These are phyloP conservation scores for Micropoecilia bifurca DNA, from an alignment of 2,797 vertebrate genomes.

Conservation along the genomic window DNA sequence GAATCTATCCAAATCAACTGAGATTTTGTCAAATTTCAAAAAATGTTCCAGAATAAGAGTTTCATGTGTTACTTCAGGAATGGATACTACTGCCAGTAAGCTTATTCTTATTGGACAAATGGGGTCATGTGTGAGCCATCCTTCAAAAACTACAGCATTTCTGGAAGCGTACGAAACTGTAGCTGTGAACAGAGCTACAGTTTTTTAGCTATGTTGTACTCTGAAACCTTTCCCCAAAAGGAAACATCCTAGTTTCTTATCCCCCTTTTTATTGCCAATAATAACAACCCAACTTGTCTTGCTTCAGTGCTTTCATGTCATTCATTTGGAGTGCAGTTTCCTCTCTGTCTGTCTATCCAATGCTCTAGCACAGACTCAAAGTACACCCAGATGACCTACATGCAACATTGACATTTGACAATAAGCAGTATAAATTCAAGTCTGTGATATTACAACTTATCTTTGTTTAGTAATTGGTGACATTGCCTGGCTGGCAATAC, in stretches of 20 bases:
- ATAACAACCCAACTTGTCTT: conserved; percentile 57
- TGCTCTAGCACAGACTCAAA: conserved; percentile 46
- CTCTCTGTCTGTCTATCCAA: conserved; percentile 64
- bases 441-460: conserved; percentile 72
- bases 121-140: neutral
- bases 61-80: neutral
- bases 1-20: neutral
- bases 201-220: conserved; percentile 22
- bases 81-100: neutral
- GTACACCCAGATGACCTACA: conserved; percentile 70
- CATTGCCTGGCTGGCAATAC: conserved; percentile 66
- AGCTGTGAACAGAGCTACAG: neutral
- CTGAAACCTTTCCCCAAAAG: conserved; percentile 48
- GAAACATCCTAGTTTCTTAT: conserved; percentile 50
- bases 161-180: neutral
- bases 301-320: conserved; percentile 45
- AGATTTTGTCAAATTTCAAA: neutral
- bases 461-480: conserved; percentile 79
- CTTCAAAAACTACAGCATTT: neutral
- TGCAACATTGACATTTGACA: conserved; percentile 76
- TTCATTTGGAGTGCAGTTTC: conserved; percentile 64
- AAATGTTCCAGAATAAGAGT: neutral
- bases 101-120: neutral
- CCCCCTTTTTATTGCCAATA: conserved; percentile 60
- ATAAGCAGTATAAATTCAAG: conserved; percentile 69